These are phyloP conservation scores for Emydocephalus ijimae DNA, from an alignment of 2,113 vertebrate species.

Conservation along the genomic window DNA sequence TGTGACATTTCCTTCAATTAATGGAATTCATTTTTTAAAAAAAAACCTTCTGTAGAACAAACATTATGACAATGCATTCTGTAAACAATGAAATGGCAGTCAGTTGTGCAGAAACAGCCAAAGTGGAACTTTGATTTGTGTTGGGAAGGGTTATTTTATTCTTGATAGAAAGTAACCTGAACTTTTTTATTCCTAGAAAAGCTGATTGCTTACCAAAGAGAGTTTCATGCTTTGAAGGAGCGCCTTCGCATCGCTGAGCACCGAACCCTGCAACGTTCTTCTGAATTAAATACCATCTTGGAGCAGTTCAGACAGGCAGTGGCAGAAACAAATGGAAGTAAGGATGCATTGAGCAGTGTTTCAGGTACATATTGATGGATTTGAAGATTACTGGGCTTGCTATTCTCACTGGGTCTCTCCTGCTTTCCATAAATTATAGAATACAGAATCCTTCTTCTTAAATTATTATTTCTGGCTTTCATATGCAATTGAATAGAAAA, in stretches of 20 bases:
- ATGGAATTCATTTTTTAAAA: no score
- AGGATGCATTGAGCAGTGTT: slow-evolving; percentile 83
- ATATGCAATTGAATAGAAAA: not conserved
- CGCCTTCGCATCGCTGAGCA: slow-evolving; percentile 94
- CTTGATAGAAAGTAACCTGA: not conserved
- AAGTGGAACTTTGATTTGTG: not conserved
- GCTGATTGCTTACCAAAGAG: slow-evolving; percentile 91
- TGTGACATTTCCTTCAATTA: not conserved
- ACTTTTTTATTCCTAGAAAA: slow-evolving; percentile 75
- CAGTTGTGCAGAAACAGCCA: not conserved
- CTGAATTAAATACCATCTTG: slow-evolving; percentile 88
- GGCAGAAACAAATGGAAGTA: slow-evolving; percentile 90
- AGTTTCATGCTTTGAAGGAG: slow-evolving; percentile 94
- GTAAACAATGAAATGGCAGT: not conserved
- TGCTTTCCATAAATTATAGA: not conserved
- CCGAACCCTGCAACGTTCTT: slow-evolving; percentile 91
- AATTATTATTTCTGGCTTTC: not conserved
- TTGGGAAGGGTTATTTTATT: not conserved
- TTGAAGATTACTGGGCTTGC: not conserved
- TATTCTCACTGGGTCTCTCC: not conserved
- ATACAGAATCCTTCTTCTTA: not conserved
- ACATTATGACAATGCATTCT: not conserved
- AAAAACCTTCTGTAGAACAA: not conserved
- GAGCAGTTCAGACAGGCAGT: slow-evolving; percentile 90
- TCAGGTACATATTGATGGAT: slow-evolving; percentile 73